Evolutionary conservation across 2,888 invertebrate species (phyloP), one percentile per base, ranked within the genome.

Genomic region (Tetheella fluctuosa): DNA sequence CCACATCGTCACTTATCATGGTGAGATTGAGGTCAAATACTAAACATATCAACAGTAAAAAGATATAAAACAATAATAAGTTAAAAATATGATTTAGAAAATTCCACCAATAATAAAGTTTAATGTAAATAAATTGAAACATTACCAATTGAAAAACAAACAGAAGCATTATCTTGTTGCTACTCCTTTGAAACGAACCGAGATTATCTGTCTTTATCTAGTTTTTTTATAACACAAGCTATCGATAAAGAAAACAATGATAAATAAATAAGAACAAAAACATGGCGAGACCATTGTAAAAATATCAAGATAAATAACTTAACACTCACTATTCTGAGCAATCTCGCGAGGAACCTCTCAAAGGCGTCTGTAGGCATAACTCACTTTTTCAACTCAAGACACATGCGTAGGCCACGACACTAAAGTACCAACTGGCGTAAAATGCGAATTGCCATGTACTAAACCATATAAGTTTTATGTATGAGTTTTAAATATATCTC

Each of bases 361-460:
- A 84, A 77, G 17, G 79, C 80, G 59, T 84, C 80, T 25, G 88
- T 84, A 65, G 89, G 89, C 89, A 89, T 89, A 52, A 64, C 59
- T 58, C 6, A 57, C 23, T 53, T 52, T 73, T 69, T 61, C 65
- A 68, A 57, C 61, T 66, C 61, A 54, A 39, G 59, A 63, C 61
- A 56, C 20, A 17, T 59, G 30, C 52, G 59, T 57, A 48, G 59
- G 62, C 59, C 68, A 69, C 57, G 54, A 56, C 55, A 58, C 3
- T 15, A 5, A 37, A 39, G 2, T 8, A 10, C 7, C 48, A 10
- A 20, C 48, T 48, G 48, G 7, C 10, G 17, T 48, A 20, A 10
- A 48, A 15, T 10, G 42, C 42, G 42, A 17, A 42, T 8, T 8
- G 48, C 17, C 8, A 10, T n/a, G 17, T 8, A 48, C 48, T 48